Conservation (phyloP, 2,888 invertebrate genomes). For the Pemphredon lugubris region DNA sequence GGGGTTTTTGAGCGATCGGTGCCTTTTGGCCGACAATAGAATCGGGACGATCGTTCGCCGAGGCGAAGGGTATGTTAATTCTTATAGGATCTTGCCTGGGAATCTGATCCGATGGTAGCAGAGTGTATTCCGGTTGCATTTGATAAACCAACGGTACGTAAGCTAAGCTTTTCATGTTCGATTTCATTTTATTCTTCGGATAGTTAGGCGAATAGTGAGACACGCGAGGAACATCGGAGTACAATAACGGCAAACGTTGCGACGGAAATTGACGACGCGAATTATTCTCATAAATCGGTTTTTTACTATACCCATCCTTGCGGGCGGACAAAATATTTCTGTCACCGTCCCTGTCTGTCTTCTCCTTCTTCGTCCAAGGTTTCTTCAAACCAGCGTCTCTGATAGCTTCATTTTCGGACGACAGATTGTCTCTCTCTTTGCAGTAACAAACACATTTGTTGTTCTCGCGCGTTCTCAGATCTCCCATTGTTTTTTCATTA, state of each 20-base stretch:
- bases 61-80: not conserved
- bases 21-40: not conserved
- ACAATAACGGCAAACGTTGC: not conserved
- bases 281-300: not conserved
- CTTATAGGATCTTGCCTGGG: not conserved
- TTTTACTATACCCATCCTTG: no score
- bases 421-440: conserved; percentile 26
- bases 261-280: not conserved
- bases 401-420: not conserved
- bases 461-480: conserved; percentile 7
- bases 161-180: no score
- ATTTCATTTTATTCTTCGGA: conserved; percentile 1
- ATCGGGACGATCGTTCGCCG: not conserved
- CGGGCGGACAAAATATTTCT: no score
- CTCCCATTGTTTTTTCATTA: conserved; percentile 6
- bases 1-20: not conserved
- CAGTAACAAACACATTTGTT: conserved; percentile 69
- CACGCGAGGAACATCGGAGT: not conserved
- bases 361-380: no score
- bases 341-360: no score
- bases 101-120: no score
- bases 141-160: no score
- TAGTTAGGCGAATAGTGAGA: no score
- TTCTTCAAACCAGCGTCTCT: no score
- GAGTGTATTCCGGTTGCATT: no score